Evolutionary conservation across 2,113 vertebrate species (phyloP).

Genomic region (Labeo rohita): DNA sequence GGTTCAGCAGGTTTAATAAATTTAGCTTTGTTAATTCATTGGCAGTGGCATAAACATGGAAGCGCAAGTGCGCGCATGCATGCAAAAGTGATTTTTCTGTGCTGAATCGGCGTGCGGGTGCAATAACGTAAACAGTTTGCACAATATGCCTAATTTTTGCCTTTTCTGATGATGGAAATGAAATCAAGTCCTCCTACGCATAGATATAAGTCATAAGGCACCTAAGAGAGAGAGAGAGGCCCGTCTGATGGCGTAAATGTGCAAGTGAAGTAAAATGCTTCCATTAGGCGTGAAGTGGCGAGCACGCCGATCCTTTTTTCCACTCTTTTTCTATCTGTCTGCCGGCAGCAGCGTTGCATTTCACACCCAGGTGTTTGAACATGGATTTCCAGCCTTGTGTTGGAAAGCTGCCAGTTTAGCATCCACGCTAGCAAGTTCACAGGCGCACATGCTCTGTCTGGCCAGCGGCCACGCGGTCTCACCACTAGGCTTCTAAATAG

Average conservation of each 20-base stretch:
- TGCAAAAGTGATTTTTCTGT: neutral
- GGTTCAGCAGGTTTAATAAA: constrained; percentile 46
- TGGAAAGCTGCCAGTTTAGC: neutral
- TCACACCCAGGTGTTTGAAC: constrained; percentile 36
- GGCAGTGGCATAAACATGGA: neutral
- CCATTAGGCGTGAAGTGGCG: constrained; percentile 24
- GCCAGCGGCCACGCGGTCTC: neutral
- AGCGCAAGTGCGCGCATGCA: neutral
- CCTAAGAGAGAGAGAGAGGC: neutral
- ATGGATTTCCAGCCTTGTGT: constrained; percentile 2
- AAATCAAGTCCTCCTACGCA: constrained; percentile 12
- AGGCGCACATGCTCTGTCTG: constrained; percentile 20
- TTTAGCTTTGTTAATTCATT: constrained; percentile 29
- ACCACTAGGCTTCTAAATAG: neutral
- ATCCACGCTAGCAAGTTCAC: constrained; percentile 2
- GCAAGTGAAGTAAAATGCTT: neutral
- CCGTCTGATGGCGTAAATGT: neutral
- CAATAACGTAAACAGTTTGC: neutral
- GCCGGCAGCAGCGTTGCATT: neutral
- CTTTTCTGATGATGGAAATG: neutral
- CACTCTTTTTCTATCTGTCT: constrained; percentile 1
- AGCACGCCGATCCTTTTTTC: neutral
- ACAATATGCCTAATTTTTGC: neutral
- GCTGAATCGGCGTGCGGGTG: neutral
- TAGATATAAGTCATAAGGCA: neutral